Conservation (phyloP, 2,113 vertebrate genomes). For the Buteo buteo region DNA sequence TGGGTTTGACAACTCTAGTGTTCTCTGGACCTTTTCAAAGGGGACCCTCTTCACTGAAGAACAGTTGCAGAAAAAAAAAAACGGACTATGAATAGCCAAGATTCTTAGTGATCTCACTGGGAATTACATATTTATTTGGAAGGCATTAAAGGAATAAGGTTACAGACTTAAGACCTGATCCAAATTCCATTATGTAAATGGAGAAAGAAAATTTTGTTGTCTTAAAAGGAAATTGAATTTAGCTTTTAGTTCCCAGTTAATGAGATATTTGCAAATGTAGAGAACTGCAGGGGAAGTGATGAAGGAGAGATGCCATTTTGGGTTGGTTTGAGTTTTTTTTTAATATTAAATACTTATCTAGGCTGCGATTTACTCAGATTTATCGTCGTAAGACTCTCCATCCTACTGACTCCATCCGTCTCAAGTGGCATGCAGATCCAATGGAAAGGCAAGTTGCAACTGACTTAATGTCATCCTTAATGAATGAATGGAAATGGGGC, state of each 20-base stretch:
- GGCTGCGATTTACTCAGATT: background rate
- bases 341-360: background rate
- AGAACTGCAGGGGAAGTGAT: background rate
- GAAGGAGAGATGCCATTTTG: background rate
- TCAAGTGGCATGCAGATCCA: background rate
- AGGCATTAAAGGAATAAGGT: background rate
- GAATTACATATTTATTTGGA: slow-evolving; percentile 27
- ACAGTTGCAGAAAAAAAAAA: background rate
- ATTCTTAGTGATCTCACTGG: slow-evolving; percentile 17
- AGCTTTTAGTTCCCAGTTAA: background rate
- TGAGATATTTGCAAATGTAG: background rate
- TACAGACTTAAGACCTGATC: background rate
- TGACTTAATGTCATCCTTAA: background rate
- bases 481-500: background rate
- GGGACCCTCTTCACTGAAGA: background rate
- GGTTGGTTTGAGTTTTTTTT: background rate
- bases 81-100: background rate
- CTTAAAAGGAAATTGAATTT: slow-evolving; percentile 11
- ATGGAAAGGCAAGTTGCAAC: background rate
- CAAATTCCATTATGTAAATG: slow-evolving; percentile 29
- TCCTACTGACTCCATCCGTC: background rate
- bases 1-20: background rate
- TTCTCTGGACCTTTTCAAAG: background rate
- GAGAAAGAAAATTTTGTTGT: background rate
- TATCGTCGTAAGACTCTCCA: background rate